These are phyloP conservation scores for Thalpophila matura DNA, from an alignment of 2,888 invertebrate genomes.

Conservation along the genomic window DNA sequence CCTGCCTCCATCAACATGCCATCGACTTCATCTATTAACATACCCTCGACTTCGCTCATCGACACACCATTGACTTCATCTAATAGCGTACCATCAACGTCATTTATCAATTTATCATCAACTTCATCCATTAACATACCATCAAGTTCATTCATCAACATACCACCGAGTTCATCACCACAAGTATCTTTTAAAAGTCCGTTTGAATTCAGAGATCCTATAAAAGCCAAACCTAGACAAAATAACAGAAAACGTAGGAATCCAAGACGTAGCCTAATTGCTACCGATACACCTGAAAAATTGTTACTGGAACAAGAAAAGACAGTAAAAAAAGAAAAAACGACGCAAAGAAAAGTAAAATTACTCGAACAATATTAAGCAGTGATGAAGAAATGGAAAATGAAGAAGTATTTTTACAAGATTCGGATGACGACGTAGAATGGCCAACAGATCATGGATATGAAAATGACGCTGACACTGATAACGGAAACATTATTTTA, in stretches of 20 bases:
- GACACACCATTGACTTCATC: no score
- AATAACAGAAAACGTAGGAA: conserved; percentile 29
- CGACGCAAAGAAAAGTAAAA: conserved; percentile 7
- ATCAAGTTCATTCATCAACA: neutral
- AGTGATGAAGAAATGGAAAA: conserved; percentile 14
- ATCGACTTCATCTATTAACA: no score
- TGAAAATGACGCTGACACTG: neutral
- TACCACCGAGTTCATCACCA: neutral
- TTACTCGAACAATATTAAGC: conserved; percentile 9
- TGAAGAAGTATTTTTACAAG: conserved; percentile 9
- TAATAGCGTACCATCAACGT: no score
- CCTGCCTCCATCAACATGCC: no score
- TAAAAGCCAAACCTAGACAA: conserved; percentile 32
- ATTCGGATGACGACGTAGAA: conserved; percentile 3
- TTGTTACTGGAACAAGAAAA: conserved; percentile 26
- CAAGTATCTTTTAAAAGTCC: neutral
- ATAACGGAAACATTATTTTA: neutral
- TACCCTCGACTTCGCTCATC: no score
- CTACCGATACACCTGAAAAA: conserved; percentile 38
- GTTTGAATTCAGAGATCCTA: conserved; percentile 7
- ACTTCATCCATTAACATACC: neutral
- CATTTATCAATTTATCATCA: conserved; percentile 1
- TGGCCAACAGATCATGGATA: no score
- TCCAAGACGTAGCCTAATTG: conserved; percentile 27
- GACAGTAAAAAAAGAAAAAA: neutral